Evolutionary conservation across 2,888 invertebrate genomes (phyloP).

Genomic region (Stenurella melanura): DNA sequence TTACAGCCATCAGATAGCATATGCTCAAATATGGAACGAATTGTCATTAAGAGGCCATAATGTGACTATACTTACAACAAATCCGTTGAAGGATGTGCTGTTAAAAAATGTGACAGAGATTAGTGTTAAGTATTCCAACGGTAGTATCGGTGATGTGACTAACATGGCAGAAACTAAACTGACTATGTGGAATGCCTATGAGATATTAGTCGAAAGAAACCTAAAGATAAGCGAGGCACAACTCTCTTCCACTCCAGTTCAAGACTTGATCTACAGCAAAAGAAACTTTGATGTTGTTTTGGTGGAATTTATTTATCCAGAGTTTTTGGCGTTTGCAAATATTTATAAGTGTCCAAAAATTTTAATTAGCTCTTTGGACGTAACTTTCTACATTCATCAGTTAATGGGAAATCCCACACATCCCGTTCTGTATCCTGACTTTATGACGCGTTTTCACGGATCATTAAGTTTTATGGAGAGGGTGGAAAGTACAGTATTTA

Average conservation of each 20-base stretch:
- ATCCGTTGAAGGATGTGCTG: conserved; percentile 1
- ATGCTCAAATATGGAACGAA: conserved; percentile 7
- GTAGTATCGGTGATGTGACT: conserved; percentile 12
- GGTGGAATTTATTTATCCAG: conserved; percentile 51
- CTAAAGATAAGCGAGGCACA: no score
- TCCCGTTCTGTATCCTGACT: not conserved
- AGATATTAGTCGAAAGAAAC: not conserved
- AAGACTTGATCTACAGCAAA: conserved; percentile 12
- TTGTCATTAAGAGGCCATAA: conserved; percentile 21
- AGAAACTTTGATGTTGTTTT: conserved; percentile 57
- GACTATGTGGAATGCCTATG: not conserved
- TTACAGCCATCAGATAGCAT: conserved; percentile 30
- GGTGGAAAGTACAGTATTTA: conserved; percentile 47
- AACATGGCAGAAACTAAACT: not conserved
- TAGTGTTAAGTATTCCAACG: conserved; percentile 21
- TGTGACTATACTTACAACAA: conserved; percentile 14
- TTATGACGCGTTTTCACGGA: not conserved
- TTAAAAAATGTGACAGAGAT: conserved; percentile 51
- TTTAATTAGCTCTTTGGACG: not conserved
- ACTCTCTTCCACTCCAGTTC: not conserved
- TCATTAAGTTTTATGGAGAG: conserved; percentile 68
- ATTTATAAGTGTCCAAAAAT: conserved; percentile 36
- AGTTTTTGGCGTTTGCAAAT: conserved; percentile 52
- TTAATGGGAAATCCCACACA: conserved; percentile 32
- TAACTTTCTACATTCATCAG: not conserved